These are phyloP conservation scores for Caretta caretta DNA, from an alignment of 2,113 vertebrate genomes.

Conservation along the genomic window DNA sequence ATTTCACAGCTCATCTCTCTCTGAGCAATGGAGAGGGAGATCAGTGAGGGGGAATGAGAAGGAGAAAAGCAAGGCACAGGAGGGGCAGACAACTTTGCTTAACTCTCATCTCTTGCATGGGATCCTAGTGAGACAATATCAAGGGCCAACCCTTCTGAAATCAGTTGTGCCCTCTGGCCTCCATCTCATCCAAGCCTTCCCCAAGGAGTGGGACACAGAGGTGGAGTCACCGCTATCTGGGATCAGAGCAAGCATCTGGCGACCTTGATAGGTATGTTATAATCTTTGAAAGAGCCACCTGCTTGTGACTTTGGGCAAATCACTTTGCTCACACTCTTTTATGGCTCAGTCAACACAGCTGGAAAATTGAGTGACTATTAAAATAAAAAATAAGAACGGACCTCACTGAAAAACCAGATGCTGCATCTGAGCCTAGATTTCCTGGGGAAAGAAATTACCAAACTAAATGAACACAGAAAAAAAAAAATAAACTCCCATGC, in stretches of 20 bases:
- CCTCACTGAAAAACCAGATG: slow-evolving; percentile 46
- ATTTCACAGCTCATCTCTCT: neutral
- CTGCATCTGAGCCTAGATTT: slow-evolving; percentile 26
- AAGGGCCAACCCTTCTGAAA: neutral
- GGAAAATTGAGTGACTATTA: neutral
- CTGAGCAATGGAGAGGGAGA: neutral
- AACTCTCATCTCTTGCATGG: neutral
- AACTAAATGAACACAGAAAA: slow-evolving; percentile 27
- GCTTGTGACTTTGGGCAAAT: slow-evolving; percentile 21
- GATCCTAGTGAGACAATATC: neutral
- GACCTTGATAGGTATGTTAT: slow-evolving; percentile 28
- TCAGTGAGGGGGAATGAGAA: neutral
- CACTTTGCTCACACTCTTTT: slow-evolving; percentile 16
- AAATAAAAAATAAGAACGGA: slow-evolving; percentile 50
- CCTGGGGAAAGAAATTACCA: slow-evolving; percentile 46
- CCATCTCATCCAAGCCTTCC: neutral
- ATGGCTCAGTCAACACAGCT: slow-evolving; percentile 35
- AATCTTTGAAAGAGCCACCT: neutral
- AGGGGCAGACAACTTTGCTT: neutral
- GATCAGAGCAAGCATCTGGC: slow-evolving; percentile 17
- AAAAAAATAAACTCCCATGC: neutral
- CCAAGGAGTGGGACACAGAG: neutral
- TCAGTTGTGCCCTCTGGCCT: neutral
- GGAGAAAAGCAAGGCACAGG: neutral
- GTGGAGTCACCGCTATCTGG: neutral